Evolutionary conservation across 2,797 vertebrate genomes (phyloP).

Genomic region (Lateolabrax maculatus): DNA sequence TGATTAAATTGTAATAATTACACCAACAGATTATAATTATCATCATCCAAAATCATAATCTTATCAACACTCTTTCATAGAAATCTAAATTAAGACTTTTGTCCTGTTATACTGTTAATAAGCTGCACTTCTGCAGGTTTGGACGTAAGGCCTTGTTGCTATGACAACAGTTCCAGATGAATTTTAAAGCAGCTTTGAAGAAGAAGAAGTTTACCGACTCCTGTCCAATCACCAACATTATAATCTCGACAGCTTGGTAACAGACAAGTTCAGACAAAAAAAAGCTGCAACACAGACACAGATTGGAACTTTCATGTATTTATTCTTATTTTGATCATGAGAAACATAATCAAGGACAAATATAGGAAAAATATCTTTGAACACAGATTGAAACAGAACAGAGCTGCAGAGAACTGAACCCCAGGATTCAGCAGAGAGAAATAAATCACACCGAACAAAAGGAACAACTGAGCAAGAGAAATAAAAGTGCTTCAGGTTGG

Average conservation of each 20-base stretch:
- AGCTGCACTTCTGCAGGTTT: no score
- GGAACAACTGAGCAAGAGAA: neutral
- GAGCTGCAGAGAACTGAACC: slow-evolving; percentile 4
- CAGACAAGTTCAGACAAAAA: neutral
- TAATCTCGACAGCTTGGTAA: no score
- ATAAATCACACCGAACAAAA: slow-evolving; percentile 18
- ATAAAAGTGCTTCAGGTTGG: slow-evolving; percentile 34
- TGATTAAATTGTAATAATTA: no score
- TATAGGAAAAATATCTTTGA: slow-evolving; percentile 54
- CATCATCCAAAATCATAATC: no score
- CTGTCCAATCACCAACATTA: no score
- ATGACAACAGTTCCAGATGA: neutral
- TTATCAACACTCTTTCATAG: no score
- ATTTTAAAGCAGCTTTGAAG: neutral
- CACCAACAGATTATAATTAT: no score
- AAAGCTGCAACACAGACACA: no score
- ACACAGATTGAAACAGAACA: slow-evolving; percentile 45
- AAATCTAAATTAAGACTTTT: no score
- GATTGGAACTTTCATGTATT: slow-evolving; percentile 32
- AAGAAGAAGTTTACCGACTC: no score
- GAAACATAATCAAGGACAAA: slow-evolving; percentile 52
- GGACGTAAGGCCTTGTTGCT: no score
- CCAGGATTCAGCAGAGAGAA: slow-evolving; percentile 15
- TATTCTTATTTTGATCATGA: slow-evolving; percentile 66
- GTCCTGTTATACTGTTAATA: no score